A percentile compares a stretch with the other conserved stretches of the same genome.
phyloP scores from a whole-genome alignment of 2,113 vertebrate genomes.

The Cervus canadensis region DNA sequence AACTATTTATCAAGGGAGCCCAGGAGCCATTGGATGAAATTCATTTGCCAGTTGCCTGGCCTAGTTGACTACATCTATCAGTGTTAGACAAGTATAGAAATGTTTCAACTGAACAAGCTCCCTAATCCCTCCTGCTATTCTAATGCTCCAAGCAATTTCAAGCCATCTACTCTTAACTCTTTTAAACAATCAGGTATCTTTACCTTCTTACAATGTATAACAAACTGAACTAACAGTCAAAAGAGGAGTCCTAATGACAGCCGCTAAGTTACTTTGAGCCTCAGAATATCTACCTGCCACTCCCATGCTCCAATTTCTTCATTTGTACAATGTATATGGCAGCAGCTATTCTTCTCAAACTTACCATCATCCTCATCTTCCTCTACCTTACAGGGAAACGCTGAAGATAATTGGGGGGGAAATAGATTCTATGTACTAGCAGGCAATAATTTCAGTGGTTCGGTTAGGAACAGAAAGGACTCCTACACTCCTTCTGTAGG shows the following conservation, averaged over 20 bases:
- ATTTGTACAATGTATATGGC: not conserved
- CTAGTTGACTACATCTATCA: not conserved
- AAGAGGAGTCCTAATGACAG: not conserved
- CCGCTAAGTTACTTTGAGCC: not conserved
- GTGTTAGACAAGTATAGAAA: not conserved
- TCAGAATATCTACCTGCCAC: not conserved
- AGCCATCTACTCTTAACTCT: not conserved
- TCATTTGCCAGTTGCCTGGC: not conserved
- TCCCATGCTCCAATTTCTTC: not conserved
- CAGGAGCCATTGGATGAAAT: not conserved
- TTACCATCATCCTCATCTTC: not conserved
- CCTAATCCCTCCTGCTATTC: not conserved
- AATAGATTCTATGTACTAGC: not conserved
- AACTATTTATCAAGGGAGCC: constrained; percentile 13
- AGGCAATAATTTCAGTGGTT: not conserved
- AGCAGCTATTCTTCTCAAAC: not conserved
- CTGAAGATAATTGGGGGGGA: not conserved
- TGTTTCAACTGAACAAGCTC: not conserved
- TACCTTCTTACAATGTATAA: not conserved
- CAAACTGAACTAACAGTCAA: not conserved
- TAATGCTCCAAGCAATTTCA: not conserved
- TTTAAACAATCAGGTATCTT: not conserved
- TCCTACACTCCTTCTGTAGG: not conserved
- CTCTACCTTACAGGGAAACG: not conserved
- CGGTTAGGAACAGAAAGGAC: not conserved